phyloP scores from a whole-genome alignment of 2,113 vertebrate species.

The Embiotoca jacksoni region DNA sequence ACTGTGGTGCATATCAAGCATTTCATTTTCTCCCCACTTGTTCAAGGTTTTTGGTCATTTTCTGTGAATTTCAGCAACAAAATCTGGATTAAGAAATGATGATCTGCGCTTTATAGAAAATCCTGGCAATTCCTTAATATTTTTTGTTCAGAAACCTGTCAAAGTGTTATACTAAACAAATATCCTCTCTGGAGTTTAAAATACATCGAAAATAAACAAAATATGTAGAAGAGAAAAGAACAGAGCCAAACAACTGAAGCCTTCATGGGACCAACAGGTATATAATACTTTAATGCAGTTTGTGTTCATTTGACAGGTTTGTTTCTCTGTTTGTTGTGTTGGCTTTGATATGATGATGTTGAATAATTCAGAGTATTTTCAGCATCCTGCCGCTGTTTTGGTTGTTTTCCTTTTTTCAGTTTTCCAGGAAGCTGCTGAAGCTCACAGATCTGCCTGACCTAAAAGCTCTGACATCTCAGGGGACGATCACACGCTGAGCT shows the following conservation, averaged over 20 bases:
- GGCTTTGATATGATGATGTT: constrained; percentile 42
- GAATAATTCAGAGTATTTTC: constrained; percentile 59
- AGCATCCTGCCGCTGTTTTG: constrained; percentile 19
- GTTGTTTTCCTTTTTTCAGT: neutral
- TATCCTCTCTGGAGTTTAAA: too few relatives aligned
- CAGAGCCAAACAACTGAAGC: too few relatives aligned
- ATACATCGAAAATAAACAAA: too few relatives aligned
- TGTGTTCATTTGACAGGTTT: neutral
- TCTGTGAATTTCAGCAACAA: neutral
- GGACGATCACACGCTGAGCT: constrained; percentile 67
- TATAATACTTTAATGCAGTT: neutral
- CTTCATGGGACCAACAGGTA: constrained; percentile 22
- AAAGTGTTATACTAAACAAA: too few relatives aligned
- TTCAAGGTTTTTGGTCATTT: neutral
- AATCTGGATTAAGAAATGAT: neutral
- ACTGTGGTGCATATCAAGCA: too few relatives aligned
- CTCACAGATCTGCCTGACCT: constrained; percentile 62
- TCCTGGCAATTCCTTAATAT: too few relatives aligned
- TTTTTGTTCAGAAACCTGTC: too few relatives aligned
- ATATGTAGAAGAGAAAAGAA: too few relatives aligned
- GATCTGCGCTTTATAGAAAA: too few relatives aligned
- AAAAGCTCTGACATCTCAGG: constrained; percentile 75
- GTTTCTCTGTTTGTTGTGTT: constrained; percentile 38
- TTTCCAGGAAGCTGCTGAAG: constrained; percentile 49
- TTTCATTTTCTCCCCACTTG: too few relatives aligned